Evolutionary conservation across 1,140 invertebrate genomes (phyloP).

Genomic region (Eurosta solidaginis): DNA sequence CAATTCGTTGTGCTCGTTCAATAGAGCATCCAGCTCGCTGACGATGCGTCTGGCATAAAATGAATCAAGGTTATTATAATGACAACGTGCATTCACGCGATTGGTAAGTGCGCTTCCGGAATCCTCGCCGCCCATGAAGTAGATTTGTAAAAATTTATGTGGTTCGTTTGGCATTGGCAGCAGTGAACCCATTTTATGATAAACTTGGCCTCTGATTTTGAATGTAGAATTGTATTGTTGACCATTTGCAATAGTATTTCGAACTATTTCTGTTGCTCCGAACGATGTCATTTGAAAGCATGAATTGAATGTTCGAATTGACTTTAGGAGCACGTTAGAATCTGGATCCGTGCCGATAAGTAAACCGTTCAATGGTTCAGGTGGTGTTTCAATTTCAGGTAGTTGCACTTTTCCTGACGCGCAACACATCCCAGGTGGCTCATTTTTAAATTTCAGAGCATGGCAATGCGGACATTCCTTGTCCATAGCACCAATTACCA

Average conservation of each 20-base stretch:
- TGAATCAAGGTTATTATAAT: neutral
- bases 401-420: neutral
- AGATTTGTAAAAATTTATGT: slow-evolving; percentile 25
- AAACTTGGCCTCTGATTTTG: slow-evolving; percentile 11
- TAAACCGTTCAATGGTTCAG: neutral
- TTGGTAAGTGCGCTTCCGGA: no score
- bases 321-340: slow-evolving; percentile 25
- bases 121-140: no score
- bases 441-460: no score
- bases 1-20: slow-evolving; percentile 24
- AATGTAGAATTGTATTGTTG: neutral
- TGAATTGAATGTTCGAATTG: slow-evolving; percentile 17
- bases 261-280: no score
- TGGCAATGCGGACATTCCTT: no score
- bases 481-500: no score
- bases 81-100: no score
- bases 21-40: neutral
- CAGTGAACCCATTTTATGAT: neutral
- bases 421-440: neutral
- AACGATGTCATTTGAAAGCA: no score
- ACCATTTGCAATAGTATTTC: no score
- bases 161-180: slow-evolving; percentile 14
- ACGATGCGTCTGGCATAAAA: neutral
- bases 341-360: no score
- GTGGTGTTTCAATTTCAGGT: slow-evolving; percentile 3